These are phyloP conservation scores for Cactoblastis cactorum DNA, from an alignment of 2,888 invertebrate species.

Conservation along the genomic window DNA sequence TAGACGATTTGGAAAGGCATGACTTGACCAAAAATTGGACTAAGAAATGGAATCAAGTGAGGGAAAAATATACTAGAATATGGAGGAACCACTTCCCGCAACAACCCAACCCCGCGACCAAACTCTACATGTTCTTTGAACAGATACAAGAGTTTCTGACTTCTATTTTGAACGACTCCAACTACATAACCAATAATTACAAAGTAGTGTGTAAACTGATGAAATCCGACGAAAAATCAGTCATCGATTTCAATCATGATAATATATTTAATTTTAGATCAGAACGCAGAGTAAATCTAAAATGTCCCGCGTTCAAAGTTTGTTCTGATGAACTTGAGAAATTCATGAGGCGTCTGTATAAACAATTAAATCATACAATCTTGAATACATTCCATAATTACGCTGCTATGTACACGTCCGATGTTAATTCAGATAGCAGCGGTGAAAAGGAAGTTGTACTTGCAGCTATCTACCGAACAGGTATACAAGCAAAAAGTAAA, in stretches of 20 bases:
- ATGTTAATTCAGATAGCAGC: slow-evolving; percentile 35
- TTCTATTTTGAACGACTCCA: slow-evolving; percentile 31
- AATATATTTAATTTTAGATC: background rate
- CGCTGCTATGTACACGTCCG: slow-evolving; percentile 51
- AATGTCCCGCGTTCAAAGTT: slow-evolving; percentile 38
- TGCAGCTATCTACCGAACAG: slow-evolving; percentile 29
- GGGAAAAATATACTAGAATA: slow-evolving; percentile 24
- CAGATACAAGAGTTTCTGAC: slow-evolving; percentile 37
- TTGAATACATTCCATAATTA: slow-evolving; percentile 46
- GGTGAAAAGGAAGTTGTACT: slow-evolving; percentile 33
- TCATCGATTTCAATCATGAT: background rate
- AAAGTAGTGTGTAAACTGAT: slow-evolving; percentile 40
- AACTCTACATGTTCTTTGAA: slow-evolving; percentile 28
- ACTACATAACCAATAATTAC: slow-evolving; percentile 31
- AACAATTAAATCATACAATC: slow-evolving; percentile 42
- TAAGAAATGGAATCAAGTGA: slow-evolving; percentile 33
- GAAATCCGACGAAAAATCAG: background rate
- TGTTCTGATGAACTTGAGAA: slow-evolving; percentile 48
- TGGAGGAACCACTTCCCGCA: slow-evolving; percentile 18
- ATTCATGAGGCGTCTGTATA: slow-evolving; percentile 43
- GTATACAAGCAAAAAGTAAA: slow-evolving; percentile 26
- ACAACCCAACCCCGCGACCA: slow-evolving; percentile 16
- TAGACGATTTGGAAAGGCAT: background rate
- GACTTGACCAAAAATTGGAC: slow-evolving; percentile 1
- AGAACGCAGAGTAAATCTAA: slow-evolving; percentile 14